Evolutionary conservation across 2,797 vertebrate species (phyloP).

Genomic region (Alca torda): DNA sequence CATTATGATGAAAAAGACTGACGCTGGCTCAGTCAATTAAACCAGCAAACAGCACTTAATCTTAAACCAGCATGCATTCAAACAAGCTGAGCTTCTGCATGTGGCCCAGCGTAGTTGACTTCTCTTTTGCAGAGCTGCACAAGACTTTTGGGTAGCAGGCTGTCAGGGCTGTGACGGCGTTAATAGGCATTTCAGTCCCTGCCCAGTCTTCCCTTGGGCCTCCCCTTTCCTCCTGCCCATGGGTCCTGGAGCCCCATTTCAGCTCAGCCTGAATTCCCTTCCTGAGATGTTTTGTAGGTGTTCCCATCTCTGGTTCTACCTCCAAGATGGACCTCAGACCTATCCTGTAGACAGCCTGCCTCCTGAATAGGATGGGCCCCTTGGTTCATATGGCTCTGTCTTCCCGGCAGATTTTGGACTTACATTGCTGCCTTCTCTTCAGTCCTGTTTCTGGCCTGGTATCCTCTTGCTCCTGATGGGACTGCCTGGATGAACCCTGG

Average conservation of each 20-base stretch:
- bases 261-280: background rate
- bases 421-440: background rate
- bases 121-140: background rate
- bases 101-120: background rate
- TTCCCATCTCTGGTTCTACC: background rate
- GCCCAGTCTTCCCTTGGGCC: background rate
- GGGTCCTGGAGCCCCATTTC: background rate
- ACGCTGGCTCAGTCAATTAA: background rate
- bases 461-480: background rate
- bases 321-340: background rate
- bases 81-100: background rate
- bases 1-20: background rate
- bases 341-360: background rate
- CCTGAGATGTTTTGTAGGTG: background rate
- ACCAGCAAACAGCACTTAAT: conserved; percentile 2
- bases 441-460: background rate
- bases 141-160: background rate
- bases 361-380: background rate
- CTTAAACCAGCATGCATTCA: background rate
- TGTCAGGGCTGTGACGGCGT: background rate
- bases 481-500: background rate
- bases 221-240: background rate
- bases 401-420: background rate
- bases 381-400: background rate
- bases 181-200: background rate